Evolutionary conservation across 2,888 invertebrate species (phyloP), one percentile per base, ranked within the genome.

Genomic region (Eupithecia inturbata): DNA sequence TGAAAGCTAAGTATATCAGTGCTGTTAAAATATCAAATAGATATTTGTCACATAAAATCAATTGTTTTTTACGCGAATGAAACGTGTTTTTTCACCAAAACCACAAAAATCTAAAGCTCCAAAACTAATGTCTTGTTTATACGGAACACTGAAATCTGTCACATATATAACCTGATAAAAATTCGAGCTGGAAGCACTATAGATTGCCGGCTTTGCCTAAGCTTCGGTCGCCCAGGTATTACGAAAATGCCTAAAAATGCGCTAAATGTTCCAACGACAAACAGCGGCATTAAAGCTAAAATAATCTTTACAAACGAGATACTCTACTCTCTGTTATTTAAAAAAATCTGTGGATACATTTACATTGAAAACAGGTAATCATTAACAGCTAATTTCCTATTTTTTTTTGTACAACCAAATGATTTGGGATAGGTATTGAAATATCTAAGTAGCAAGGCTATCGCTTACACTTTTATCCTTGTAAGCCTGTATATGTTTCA

Each of bases 271-370:
- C 22, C 64, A 31, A 28, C 67, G 73, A 76, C 73, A 71, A 76
- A 76, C 67, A 73, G 72, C 60, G n/a, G 67, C 68, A 72, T 70
- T 67, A 70, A 70, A 70, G 53, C 63, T 64, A 28, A 72, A 75
- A 73, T 75, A 73, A 75, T 73, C 70, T 73, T 75, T 66, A 72
- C 72, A 73, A 71, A 75, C 68, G 72, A 75, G 70, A 57, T 57
- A 57, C 5, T 66, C 57, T 62, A 62, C 68, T 64, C 64, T 71
- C 33, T 33, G 33, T 72, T 71, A 68, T 72, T 71, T 66, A 19
- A 62, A 19, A 62, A 70, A 57, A n/a, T 63, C 26, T 28, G 10
- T 31, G 63, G 26, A 7, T 12, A 36, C 36, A 64, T 53, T 72
- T 63, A 36, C n/a, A 36, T 28, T 16, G 10, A n/a, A 70, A 67